Base-by-base conservation (phyloP, 2,888 invertebrate genomes). In the Crocallis elinguaria region DNA sequence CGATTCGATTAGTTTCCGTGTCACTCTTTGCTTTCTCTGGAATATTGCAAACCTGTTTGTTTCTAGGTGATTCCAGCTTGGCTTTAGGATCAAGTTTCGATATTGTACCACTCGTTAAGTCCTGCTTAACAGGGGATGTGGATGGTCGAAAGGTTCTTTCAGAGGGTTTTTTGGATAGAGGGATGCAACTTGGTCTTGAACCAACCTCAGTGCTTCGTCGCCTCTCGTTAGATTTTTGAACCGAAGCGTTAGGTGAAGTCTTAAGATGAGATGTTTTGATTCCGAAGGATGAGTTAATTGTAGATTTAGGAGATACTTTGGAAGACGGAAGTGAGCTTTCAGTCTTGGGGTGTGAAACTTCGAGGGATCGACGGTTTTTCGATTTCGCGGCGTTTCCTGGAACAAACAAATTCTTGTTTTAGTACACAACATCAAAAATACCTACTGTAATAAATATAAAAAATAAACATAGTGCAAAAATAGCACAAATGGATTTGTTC, bases 291-390 rank as follows among this genome's bases (percentile, higher is more conserved):
- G 84, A 76, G 73, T 82, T 84, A 71, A 79, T 74, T 75, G 81
- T 79, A 80, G 66, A 78, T 84, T 84, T 90, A 75, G 86, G 81
- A 74, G 89, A 84, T 77, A 82, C 64, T 85, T 81, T 89, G 84
- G 89, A 88, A 88, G 89, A 88, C 84, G 86, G 84, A 79, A 84
- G 80, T 83, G 80, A 76, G 71, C 72, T 84, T 79, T 89, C 91
- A 85, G 86, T 86, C 84, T 89, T 91, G 72, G 81, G 69, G 64
- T 81, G 82, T 71, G 82, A 67, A 77, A 79, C 70, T 83, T 90
- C 90, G 63, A 84, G 66, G 64, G 83, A 71, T 71, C 85, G 84
- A 59, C 89, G 86, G 68, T 67, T 78, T 79, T 73, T 86, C 51
- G 85, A 62, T 79, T 86, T 89, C 27, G 80, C 68, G 57, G 71